A percentile compares a stretch with the other conserved stretches of the same genome.
Evolutionary conservation across 1,140 invertebrate species (phyloP).

Genomic region (Brevipalpus yothersi): DNA sequence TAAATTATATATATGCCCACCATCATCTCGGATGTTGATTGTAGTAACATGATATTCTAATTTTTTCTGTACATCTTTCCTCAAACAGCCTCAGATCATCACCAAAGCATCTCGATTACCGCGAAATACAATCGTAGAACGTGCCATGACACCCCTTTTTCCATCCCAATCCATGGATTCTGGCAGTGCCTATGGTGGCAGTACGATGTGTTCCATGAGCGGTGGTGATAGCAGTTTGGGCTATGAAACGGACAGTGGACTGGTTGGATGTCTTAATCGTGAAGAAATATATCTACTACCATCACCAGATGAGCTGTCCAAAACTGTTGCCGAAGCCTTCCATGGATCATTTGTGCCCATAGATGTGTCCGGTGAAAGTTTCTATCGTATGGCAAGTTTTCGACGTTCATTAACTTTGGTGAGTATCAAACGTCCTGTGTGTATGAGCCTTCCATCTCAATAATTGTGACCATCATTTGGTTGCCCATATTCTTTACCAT

Average conservation of each 20-base stretch:
- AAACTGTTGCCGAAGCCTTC: slow-evolving; percentile 29
- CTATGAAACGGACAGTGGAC: no score
- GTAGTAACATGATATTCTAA: background rate
- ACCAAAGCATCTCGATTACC: background rate
- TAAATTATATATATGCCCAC: no score
- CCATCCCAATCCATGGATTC: no score
- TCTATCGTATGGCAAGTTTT: slow-evolving; percentile 57
- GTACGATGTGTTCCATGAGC: no score
- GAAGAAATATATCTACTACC: slow-evolving; percentile 25
- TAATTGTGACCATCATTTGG: background rate
- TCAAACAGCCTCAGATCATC: background rate
- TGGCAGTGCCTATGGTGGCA: no score
- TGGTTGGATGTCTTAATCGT: background rate
- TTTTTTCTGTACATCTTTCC: no score
- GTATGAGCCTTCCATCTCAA: background rate
- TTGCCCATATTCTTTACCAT: no score
- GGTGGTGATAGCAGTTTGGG: no score
- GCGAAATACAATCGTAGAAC: background rate
- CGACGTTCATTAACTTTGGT: slow-evolving; percentile 46
- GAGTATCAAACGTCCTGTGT: slow-evolving; percentile 12
- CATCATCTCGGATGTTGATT: no score
- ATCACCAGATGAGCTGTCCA: slow-evolving; percentile 19
- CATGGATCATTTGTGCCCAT: slow-evolving; percentile 59
- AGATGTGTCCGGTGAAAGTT: slow-evolving; percentile 55
- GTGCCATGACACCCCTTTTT: background rate